A percentile compares a stretch with the other conserved stretches of the same genome.
Evolutionary conservation across 2,113 vertebrate species (phyloP).

Genomic region (Phocoena sinus): DNA sequence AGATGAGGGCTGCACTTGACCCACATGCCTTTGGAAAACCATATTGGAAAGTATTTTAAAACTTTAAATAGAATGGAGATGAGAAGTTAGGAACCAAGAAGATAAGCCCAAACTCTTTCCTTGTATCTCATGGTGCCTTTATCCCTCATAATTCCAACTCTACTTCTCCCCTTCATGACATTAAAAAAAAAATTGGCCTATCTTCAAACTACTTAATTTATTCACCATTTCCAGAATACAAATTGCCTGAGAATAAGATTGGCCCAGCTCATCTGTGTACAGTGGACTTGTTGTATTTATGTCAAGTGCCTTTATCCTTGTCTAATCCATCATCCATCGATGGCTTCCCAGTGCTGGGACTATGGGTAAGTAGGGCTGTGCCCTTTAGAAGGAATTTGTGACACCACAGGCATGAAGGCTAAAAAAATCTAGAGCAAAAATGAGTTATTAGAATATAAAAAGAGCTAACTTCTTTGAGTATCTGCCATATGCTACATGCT

Average conservation of each 20-base stretch:
- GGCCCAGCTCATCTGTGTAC: background rate
- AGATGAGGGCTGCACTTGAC: background rate
- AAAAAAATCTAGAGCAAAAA: background rate
- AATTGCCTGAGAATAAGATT: background rate
- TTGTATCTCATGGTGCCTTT: background rate
- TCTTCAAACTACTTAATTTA: background rate
- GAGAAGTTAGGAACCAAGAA: background rate
- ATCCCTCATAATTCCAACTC: background rate
- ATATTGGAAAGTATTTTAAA: background rate
- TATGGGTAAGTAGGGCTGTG: background rate
- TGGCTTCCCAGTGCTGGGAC: background rate
- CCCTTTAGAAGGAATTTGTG: background rate
- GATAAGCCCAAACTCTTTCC: background rate
- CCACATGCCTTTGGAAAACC: background rate
- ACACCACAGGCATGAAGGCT: background rate
- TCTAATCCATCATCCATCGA: background rate
- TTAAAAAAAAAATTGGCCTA: background rate
- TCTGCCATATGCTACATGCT: background rate
- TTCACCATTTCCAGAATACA: background rate
- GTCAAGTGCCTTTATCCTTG: background rate
- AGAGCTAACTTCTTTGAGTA: background rate
- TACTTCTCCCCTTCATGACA: background rate
- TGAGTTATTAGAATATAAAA: background rate
- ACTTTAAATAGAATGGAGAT: background rate
- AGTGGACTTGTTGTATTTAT: background rate